Percentiles rank a stretch among this genome's conserved stretches.
Evolutionary conservation across 2,888 invertebrate species (phyloP).

Genomic region (Eupithecia pulchellata): DNA sequence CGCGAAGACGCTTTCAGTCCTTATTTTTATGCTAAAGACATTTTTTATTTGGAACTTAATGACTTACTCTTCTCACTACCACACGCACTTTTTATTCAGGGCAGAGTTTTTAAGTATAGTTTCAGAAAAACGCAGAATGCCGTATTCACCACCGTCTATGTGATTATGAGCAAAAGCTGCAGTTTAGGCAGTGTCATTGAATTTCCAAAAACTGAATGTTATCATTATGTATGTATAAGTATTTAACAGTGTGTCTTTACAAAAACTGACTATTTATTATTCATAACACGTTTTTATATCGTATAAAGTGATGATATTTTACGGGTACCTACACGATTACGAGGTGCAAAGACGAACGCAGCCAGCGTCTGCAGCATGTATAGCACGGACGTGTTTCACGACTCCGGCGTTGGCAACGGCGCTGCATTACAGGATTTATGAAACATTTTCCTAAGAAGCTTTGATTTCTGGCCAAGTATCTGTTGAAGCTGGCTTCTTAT

Average conservation of each 20-base stretch:
- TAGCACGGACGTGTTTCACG: background rate
- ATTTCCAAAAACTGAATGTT: background rate
- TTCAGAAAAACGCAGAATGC: no score
- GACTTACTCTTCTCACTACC: no score
- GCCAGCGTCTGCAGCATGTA: background rate
- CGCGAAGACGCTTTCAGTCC: no score
- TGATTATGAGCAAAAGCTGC: no score
- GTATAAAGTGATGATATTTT: background rate
- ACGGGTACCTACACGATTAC: no score
- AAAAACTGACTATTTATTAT: background rate
- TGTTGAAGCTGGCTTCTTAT: background rate
- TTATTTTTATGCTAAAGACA: no score
- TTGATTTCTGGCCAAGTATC: conserved; percentile 16
- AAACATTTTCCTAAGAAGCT: conserved; percentile 12
- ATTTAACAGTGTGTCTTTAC: background rate
- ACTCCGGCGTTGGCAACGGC: background rate
- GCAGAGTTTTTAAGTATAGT: no score
- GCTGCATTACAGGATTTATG: conserved; percentile 6
- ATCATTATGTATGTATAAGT: background rate
- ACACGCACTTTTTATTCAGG: no score
- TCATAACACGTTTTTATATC: background rate
- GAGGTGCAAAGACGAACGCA: background rate
- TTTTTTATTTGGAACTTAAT: no score
- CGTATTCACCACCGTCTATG: no score
- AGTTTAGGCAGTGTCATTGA: no score